phyloP scores from a whole-genome alignment of 2,888 invertebrate genomes.

The Pantelozetes paolii region DNA sequence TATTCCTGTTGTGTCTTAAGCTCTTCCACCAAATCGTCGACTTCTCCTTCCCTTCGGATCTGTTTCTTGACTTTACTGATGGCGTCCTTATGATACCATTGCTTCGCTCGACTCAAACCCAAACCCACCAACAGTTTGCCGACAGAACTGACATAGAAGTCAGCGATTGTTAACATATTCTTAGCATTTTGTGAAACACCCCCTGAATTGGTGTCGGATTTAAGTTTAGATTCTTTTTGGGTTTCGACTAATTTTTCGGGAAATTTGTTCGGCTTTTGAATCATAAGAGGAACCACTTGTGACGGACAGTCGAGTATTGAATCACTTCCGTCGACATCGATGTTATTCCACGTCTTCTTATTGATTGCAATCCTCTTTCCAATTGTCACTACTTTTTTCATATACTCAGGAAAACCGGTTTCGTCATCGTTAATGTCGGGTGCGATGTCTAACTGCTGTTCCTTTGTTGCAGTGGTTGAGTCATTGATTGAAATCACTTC shows the following conservation, averaged over 20 bases:
- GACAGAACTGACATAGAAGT: slow-evolving; percentile 78
- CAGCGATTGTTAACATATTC: slow-evolving; percentile 45
- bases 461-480: neutral
- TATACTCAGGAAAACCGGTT: slow-evolving; percentile 46
- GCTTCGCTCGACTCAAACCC: slow-evolving; percentile 82
- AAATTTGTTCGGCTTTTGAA: slow-evolving; percentile 47
- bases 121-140: slow-evolving; percentile 88
- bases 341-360: slow-evolving; percentile 42
- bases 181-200: slow-evolving; percentile 48
- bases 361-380: slow-evolving; percentile 44
- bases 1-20: slow-evolving; percentile 73
- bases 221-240: slow-evolving; percentile 24
- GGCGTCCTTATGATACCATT: slow-evolving; percentile 87
- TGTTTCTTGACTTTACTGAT: slow-evolving; percentile 80
- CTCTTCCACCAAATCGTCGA: slow-evolving; percentile 65
- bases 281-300: slow-evolving; percentile 47
- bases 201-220: slow-evolving; percentile 44
- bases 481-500: neutral
- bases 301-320: slow-evolving; percentile 48
- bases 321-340: slow-evolving; percentile 44
- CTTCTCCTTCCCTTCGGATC: slow-evolving; percentile 64
- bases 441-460: slow-evolving; percentile 27
- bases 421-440: slow-evolving; percentile 37
- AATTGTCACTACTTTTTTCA: slow-evolving; percentile 43
- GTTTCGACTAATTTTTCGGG: slow-evolving; percentile 44